Conservation (phyloP, 2,888 invertebrate genomes). For the Cosmorhoe ocellata region DNA sequence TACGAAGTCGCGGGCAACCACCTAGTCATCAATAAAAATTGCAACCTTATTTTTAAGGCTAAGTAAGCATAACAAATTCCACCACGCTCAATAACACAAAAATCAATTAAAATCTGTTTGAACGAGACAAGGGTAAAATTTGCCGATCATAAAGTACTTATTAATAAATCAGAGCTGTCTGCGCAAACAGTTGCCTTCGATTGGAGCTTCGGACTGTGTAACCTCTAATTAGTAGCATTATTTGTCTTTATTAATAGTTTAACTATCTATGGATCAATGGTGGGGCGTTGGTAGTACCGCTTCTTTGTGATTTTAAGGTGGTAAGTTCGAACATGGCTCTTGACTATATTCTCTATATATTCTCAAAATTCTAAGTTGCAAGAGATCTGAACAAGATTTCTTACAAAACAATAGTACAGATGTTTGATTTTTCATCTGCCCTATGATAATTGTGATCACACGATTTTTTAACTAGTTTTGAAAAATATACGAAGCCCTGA, state of each 20-base stretch:
- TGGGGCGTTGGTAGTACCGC: no score
- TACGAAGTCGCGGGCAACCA: no score
- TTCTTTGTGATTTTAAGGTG: no score
- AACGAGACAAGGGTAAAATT: constrained; percentile 53
- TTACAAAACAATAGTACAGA: no score
- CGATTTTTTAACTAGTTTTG: neutral
- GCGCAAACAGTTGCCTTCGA: constrained; percentile 49
- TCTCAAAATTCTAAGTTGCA: no score
- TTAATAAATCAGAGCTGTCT: constrained; percentile 66
- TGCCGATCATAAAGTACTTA: constrained; percentile 54
- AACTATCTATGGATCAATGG: no score
- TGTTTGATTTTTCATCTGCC: no score
- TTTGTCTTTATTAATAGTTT: neutral
- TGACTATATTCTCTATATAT: no score
- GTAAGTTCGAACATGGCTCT: no score
- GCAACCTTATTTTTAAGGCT: neutral
- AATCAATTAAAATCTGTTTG: constrained; percentile 37
- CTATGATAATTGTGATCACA: neutral
- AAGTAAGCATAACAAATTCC: constrained; percentile 4
- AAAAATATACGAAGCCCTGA: constrained; percentile 4
- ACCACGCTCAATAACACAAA: constrained; percentile 21
- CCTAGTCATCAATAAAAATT: no score
- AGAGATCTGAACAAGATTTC: no score
- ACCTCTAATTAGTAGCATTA: constrained; percentile 15
- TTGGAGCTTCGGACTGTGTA: constrained; percentile 36